Base-by-base conservation (phyloP, 2,113 vertebrate genomes). In the Anguilla rostrata region DNA sequence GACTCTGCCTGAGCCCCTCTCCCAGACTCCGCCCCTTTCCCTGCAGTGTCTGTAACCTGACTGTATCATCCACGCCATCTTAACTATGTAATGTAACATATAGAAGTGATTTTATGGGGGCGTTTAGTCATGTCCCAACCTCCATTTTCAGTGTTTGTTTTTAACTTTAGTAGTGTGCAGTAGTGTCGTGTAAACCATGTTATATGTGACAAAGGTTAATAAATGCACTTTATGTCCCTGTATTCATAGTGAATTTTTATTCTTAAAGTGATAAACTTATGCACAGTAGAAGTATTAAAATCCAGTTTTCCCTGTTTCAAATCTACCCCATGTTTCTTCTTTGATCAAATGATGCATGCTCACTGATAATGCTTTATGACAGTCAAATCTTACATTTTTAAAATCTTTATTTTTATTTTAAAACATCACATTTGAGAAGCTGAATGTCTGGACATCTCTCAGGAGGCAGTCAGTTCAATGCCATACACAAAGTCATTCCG, bases 401-500 rank as follows among this genome's bases (percentile, higher is more conserved):
- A 34, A 63, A 57, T 84, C n/a, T 16, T 71, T 43, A 71, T 84
- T 40, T 84, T 40, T 7, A 80, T 20, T 40, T 40, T 20, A 80
- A 29, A 29, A 7, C 15, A 18, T 80, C 9, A 39, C 78, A 80
- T 79, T 9, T 40, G 14, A 40, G 5, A 82, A 26, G 39, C 41
- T 43, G 83, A n/a, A 78, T 49, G 39, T 84, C 46, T 26, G 82
- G 39, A 16, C 15, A 83, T 40, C 79, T 34, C 20, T 26, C 85
- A 22, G 0, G 29, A 63, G 18, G 14, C 5, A 4, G 40, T 91
- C 29, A 96, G 86, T 46, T 97, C 96, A 60, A 99, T 91, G 94
- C 98, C 98, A 89, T 99, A 99, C 88, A 99, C 93, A 82, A 93
- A 96, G 93, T 99, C 96, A 90, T 99, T 97, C 89, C 98, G 97